These are phyloP conservation scores for Halcyon leucocephala DNA, from an alignment of 2,797 vertebrate species.

Conservation along the genomic window DNA sequence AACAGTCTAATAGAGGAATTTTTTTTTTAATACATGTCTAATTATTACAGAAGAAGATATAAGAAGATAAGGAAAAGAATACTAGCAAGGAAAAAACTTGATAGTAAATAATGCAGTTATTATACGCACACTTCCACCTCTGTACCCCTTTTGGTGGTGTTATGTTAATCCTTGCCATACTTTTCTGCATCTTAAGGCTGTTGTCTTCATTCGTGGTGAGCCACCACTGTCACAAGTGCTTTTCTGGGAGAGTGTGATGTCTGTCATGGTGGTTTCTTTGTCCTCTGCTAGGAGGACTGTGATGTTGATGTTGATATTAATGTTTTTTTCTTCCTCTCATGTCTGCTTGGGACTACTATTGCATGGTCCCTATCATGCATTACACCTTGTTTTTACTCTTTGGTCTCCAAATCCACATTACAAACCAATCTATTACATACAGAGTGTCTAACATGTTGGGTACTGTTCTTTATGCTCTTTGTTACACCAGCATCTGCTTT, in stretches of 20 bases:
- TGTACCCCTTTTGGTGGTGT: neutral
- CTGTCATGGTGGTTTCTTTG: neutral
- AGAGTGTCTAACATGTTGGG: neutral
- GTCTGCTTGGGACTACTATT: neutral
- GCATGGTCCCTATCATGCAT: accelerated
- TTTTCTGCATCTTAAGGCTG: neutral
- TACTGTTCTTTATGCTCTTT: neutral
- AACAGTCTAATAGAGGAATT: neutral
- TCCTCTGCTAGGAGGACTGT: neutral
- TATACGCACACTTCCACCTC: neutral
- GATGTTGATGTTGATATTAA: neutral
- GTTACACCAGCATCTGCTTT: neutral
- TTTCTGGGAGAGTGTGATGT: neutral
- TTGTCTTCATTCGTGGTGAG: neutral
- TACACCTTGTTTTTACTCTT: neutral
- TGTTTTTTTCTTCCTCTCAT: neutral
- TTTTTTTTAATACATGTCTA: neutral
- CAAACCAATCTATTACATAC: neutral
- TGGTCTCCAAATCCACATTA: neutral
- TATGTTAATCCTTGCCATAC: neutral
- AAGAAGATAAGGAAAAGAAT: neutral
- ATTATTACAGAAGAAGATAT: neutral
- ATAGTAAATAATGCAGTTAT: neutral
- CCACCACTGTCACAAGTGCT: neutral
- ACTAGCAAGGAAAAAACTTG: neutral